Conservation (phyloP, 53 echinoderm and acorn worm genomes). For the Hippasteria phrygiana region DNA sequence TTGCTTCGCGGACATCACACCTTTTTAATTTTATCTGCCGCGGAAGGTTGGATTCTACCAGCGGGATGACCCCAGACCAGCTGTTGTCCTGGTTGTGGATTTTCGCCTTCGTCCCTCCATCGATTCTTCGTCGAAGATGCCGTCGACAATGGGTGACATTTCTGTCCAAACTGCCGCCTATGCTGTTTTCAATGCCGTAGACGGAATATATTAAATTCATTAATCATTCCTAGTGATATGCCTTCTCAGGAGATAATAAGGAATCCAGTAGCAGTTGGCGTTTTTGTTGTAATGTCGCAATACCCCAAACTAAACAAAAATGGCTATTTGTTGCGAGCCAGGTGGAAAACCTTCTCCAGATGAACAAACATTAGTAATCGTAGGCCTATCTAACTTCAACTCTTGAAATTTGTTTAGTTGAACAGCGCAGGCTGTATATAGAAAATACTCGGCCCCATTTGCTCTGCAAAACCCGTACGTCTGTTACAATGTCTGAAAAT, state of each 20-base stretch:
- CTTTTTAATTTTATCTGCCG: too few relatives aligned
- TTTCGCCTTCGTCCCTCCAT: not conserved
- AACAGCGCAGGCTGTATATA: not conserved
- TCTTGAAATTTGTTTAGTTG: not conserved
- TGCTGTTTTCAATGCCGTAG: not conserved
- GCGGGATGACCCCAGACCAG: too few relatives aligned
- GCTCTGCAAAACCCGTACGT: too few relatives aligned
- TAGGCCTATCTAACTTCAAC: not conserved
- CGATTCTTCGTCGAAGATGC: not conserved
- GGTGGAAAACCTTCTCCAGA: not conserved
- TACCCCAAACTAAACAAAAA: not conserved
- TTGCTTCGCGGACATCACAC: too few relatives aligned
- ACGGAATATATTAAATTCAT: not conserved
- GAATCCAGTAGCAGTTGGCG: not conserved
- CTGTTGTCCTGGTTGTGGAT: too few relatives aligned
- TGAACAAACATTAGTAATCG: not conserved
- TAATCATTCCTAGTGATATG: not conserved
- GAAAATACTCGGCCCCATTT: not conserved
- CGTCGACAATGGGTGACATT: not conserved
- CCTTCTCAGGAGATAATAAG: not conserved
- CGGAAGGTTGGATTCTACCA: too few relatives aligned
- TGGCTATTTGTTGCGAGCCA: not conserved
- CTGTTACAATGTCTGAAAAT: not conserved
- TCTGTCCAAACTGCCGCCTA: not conserved
- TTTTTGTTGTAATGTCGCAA: not conserved